Percentiles rank a stretch among this genome's conserved stretches.
Evolutionary conservation across 2,113 vertebrate genomes (phyloP).

Genomic region (Oryzias woworae): DNA sequence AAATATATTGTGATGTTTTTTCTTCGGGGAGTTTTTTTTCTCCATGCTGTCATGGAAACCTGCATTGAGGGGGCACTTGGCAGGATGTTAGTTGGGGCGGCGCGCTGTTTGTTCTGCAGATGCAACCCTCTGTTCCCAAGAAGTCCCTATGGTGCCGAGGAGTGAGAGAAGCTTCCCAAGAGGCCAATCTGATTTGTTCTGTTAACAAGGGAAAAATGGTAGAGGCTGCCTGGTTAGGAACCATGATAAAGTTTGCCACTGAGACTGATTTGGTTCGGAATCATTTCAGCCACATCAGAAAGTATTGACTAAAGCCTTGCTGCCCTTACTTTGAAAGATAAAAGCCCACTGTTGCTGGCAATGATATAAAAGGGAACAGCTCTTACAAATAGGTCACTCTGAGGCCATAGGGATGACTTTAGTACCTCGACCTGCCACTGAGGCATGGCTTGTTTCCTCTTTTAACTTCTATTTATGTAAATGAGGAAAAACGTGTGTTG

Average conservation of each 20-base stretch:
- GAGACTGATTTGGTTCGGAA: background rate
- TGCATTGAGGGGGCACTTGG: constrained; percentile 49
- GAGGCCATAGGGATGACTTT: constrained; percentile 54
- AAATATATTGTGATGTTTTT: constrained; percentile 36
- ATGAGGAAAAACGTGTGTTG: constrained; percentile 35
- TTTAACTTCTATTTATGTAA: constrained; percentile 64
- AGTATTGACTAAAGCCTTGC: constrained; percentile 30
- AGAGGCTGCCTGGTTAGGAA: constrained; percentile 10
- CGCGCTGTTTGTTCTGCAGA: constrained; percentile 66
- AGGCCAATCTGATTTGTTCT: background rate
- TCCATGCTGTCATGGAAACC: constrained; percentile 58
- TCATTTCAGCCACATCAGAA: constrained; percentile 36
- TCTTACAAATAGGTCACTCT: constrained; percentile 63
- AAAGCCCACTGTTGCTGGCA: constrained; percentile 54
- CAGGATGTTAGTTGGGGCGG: constrained; percentile 51
- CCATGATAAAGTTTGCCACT: constrained; percentile 24
- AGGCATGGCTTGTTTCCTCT: constrained; percentile 42
- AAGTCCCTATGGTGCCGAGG: constrained; percentile 52
- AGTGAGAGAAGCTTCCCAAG: constrained; percentile 57
- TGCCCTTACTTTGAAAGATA: constrained; percentile 34
- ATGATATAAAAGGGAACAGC: constrained; percentile 59
- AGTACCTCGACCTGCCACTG: constrained; percentile 46
- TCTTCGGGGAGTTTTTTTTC: constrained; percentile 44
- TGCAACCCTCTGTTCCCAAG: constrained; percentile 60
- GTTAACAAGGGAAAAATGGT: background rate